Percentiles rank a stretch among this genome's conserved stretches.
phyloP scores from a whole-genome alignment of 2,888 invertebrate genomes.

The Thyatira batis region DNA sequence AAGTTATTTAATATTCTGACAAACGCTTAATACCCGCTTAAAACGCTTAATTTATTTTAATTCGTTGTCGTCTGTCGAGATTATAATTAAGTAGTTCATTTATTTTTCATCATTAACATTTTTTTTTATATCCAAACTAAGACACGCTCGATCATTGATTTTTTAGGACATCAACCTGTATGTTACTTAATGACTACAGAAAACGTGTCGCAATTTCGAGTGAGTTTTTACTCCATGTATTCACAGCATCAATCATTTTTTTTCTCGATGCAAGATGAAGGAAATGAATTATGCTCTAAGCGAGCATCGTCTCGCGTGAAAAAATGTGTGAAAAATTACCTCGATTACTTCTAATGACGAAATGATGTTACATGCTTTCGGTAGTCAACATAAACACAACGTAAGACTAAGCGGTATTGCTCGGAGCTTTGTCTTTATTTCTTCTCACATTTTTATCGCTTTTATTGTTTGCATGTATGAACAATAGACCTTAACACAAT shows the following conservation, averaged over 20 bases:
- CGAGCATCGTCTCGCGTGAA: constrained; percentile 59
- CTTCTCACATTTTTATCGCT: constrained; percentile 37
- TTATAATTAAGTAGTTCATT: constrained; percentile 33
- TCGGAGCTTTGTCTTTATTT: constrained; percentile 47
- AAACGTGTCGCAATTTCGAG: constrained; percentile 53
- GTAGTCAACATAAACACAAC: constrained; percentile 43
- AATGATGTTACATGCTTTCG: constrained; percentile 57
- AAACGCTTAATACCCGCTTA: constrained; percentile 3
- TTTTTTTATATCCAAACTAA: constrained; percentile 37
- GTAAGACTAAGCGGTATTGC: constrained; percentile 51
- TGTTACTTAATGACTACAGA: constrained; percentile 53
- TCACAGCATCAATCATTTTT: constrained; percentile 73
- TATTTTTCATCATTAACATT: constrained; percentile 27
- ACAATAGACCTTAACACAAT: constrained; percentile 10
- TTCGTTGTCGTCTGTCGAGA: constrained; percentile 15
- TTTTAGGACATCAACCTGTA: constrained; percentile 36
- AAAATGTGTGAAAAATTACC: constrained; percentile 75
- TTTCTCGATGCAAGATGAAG: constrained; percentile 57
- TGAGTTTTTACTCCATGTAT: constrained; percentile 48
- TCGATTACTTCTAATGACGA: constrained; percentile 67
- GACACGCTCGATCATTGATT: constrained; percentile 47
- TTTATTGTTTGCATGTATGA: constrained; percentile 32
- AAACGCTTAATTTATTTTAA: constrained; percentile 22
- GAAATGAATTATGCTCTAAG: constrained; percentile 65
- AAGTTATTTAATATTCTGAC: background rate